These are phyloP conservation scores for Leptinotarsa juncta DNA, from an alignment of 2,888 invertebrate genomes.

Conservation along the genomic window DNA sequence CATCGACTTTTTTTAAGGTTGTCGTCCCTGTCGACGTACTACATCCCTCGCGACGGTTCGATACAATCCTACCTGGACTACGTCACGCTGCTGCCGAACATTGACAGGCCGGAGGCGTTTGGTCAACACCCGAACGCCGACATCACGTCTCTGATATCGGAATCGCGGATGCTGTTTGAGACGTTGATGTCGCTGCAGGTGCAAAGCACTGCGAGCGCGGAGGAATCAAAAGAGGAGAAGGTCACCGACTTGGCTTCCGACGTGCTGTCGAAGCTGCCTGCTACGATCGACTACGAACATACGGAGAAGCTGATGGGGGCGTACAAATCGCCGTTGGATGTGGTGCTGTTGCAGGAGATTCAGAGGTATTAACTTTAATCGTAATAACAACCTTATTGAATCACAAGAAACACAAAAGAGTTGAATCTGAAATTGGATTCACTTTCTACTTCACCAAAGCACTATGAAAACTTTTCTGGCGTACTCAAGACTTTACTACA, in stretches of 20 bases:
- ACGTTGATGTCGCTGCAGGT: conserved; percentile 84
- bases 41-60: conserved; percentile 85
- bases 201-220: conserved; percentile 69
- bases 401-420: no score
- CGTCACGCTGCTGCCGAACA: conserved; percentile 79
- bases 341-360: conserved; percentile 86
- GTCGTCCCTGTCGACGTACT: conserved; percentile 80
- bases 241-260: conserved; percentile 77
- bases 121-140: conserved; percentile 93
- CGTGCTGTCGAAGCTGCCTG: conserved; percentile 79
- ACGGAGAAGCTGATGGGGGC: conserved; percentile 80
- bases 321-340: conserved; percentile 82
- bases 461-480: no score
- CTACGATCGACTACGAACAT: conserved; percentile 80
- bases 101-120: conserved; percentile 88
- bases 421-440: no score
- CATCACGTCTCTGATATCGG: conserved; percentile 86
- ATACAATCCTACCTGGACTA: conserved; percentile 85
- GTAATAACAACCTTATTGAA: no score
- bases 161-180: conserved; percentile 80
- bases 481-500: no score
- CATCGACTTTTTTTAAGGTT: conserved; percentile 67
- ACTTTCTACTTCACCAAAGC: no score
- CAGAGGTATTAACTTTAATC: conserved; percentile 51
- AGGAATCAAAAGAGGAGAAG: conserved; percentile 77